Base-by-base conservation (phyloP, 2,113 vertebrate species). In the Caracal caracal region DNA sequence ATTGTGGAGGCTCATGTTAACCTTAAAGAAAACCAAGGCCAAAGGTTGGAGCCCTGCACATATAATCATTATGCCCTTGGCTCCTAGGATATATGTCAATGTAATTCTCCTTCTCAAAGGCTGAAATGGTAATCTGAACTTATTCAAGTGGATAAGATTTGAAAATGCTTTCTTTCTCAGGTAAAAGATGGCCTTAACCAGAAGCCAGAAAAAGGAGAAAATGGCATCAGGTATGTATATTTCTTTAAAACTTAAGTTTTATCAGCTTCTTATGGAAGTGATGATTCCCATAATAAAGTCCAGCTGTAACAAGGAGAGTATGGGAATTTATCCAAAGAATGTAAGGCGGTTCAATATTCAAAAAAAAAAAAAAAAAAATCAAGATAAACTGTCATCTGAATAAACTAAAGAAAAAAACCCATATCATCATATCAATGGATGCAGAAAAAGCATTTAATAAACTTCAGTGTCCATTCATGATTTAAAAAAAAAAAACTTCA, bases 181-280 rank as follows among this genome's bases (percentile, higher is more conserved):
- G 8, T 96, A 97, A 30, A 68, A 5, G 81, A 98, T 68, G 99
- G 99, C 90, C 35, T 99, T 93, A 98, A 11, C 0, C 43, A 91
- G 35, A 99, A 99, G 97, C 99, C 99, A 97, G 96, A 98, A 24
- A 97, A 99, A 97, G 99, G 99, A 94, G 97, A 92, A 75, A 99
- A 99, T 98, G 98, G 98, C 1, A 95, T 99, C 96, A 99, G 99
- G 99, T 99, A 98, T 82, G 95, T 56, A 22, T n/a, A 30, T 73
- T 86, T 88, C 66, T 86, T 79, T 93, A 59, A 94, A 68, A 83
- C 43, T 84, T 43, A n/a, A 65, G 16, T 78, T 88, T 19, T n/a
- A 15, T 73, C 63, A 65, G 16, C 28, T 63, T 92, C 63, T 75
- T 28, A 63, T 30, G 51, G 24, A 97, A 76, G 26, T 68, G 43